Conservation (phyloP, 64 coral and sea anemone genomes). For the Trachythela sp. region DNA sequence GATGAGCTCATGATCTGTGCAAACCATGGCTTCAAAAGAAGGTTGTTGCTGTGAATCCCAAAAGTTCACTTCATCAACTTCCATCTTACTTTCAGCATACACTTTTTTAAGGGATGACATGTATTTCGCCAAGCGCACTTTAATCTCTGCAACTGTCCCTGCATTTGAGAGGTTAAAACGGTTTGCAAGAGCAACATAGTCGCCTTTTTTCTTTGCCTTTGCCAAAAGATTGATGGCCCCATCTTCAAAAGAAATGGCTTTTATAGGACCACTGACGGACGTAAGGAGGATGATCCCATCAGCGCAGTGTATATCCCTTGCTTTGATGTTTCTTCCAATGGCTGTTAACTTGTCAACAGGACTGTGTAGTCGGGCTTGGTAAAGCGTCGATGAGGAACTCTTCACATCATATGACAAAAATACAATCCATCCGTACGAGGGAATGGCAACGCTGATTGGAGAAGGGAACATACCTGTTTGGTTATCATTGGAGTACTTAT, state of each 20-base stretch:
- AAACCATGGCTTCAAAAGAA: slow-evolving; percentile 23
- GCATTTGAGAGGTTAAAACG: not conserved
- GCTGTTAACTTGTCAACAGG: slow-evolving; percentile 42
- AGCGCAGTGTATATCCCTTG: slow-evolving; percentile 45
- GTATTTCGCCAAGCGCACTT: not conserved
- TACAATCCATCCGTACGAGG: slow-evolving; percentile 47
- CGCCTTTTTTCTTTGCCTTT: slow-evolving; percentile 34
- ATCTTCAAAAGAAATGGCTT: slow-evolving; percentile 3
- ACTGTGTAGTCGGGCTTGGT: slow-evolving; percentile 52
- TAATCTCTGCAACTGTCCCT: slow-evolving; percentile 19
- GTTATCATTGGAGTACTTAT: slow-evolving; percentile 49
- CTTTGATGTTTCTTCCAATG: slow-evolving; percentile 37
- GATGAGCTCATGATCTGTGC: slow-evolving; percentile 13
- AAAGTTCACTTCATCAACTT: slow-evolving; percentile 33
- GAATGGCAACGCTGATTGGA: slow-evolving; percentile 38
- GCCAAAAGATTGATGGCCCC: not conserved
- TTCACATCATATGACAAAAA: slow-evolving; percentile 53
- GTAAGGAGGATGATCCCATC: slow-evolving; percentile 23
- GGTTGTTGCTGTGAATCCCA: slow-evolving; percentile 23
- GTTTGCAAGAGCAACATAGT: slow-evolving; percentile 6
- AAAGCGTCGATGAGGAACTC: slow-evolving; percentile 20
- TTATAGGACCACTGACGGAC: slow-evolving; percentile 25
- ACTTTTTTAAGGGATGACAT: too few species aligned
- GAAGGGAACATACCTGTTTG: slow-evolving; percentile 51
- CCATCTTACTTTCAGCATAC: not conserved